Evolutionary conservation across 1,140 invertebrate genomes (phyloP).

Genomic region (Glomeris maerens): DNA sequence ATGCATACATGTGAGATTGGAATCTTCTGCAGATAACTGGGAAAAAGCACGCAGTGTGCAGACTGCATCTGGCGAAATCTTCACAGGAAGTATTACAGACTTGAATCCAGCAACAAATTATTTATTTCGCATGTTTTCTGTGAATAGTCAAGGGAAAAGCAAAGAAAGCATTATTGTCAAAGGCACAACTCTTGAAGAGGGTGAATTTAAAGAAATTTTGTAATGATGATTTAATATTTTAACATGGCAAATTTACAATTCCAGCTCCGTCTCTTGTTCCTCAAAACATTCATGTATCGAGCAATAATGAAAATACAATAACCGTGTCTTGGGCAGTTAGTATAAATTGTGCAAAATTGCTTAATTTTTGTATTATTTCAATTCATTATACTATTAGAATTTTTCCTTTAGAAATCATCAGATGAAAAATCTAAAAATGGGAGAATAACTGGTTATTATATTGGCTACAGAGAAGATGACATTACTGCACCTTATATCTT

Average conservation of each 20-base stretch:
- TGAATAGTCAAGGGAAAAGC: conserved; percentile 71
- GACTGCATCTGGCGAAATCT: conserved; percentile 20
- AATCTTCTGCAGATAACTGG: not conserved
- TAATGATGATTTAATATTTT: not conserved
- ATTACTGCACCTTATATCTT: not conserved
- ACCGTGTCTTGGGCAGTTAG: not conserved
- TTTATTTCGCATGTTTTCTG: conserved; percentile 71
- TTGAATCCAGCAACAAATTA: conserved; percentile 35
- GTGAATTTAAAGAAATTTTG: conserved; percentile 28
- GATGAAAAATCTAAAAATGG: conserved; percentile 79
- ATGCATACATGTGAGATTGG: too few relatives aligned
- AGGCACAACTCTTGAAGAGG: conserved; percentile 72
- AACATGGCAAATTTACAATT: conserved; percentile 1
- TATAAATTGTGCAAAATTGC: too few relatives aligned
- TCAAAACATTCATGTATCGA: conserved; percentile 45
- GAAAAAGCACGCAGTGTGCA: not conserved
- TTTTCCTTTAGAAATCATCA: conserved; percentile 69
- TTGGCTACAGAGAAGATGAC: conserved; percentile 6
- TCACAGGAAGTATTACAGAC: conserved; percentile 57
- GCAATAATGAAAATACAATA: not conserved
- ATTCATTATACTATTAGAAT: not conserved
- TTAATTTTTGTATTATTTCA: not conserved
- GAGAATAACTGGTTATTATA: conserved; percentile 65
- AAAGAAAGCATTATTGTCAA: conserved; percentile 68
- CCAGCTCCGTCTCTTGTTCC: conserved; percentile 74